Conservation (phyloP, 2,888 invertebrate genomes). For the Clusia tigrina region DNA sequence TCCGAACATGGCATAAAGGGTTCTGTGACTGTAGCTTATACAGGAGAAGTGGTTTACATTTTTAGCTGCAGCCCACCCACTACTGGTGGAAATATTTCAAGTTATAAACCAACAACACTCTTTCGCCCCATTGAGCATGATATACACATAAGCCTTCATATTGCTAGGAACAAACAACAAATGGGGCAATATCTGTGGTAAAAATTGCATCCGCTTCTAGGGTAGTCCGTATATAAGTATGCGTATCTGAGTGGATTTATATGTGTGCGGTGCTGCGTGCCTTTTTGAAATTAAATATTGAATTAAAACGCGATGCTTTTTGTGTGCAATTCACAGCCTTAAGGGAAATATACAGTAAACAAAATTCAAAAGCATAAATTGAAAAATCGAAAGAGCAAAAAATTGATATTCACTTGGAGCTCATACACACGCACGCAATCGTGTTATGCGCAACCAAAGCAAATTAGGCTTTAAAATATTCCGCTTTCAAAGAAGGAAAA, state of each 20-base stretch:
- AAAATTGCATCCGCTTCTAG: too few relatives aligned
- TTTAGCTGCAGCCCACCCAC: too few relatives aligned
- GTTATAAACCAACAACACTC: too few relatives aligned
- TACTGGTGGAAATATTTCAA: too few relatives aligned
- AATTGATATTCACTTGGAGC: background rate
- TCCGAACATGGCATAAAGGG: too few relatives aligned
- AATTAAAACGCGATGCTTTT: background rate
- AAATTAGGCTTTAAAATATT: conserved; percentile 1
- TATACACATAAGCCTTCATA: too few relatives aligned
- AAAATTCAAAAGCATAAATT: conserved; percentile 1
- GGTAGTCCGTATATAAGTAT: conserved; percentile 8
- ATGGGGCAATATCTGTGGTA: too few relatives aligned
- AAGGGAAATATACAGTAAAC: background rate
- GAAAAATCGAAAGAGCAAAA: too few relatives aligned
- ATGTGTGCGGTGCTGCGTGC: conserved; percentile 31
- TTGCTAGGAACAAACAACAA: too few relatives aligned
- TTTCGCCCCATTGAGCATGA: too few relatives aligned
- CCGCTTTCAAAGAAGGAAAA: background rate
- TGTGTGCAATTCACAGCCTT: background rate
- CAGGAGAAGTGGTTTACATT: too few relatives aligned
- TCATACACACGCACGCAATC: background rate
- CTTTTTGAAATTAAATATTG: background rate
- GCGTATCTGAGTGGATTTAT: conserved; percentile 30
- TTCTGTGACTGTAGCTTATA: too few relatives aligned
- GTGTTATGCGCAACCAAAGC: background rate